Evolutionary conservation across 2,888 invertebrate genomes (phyloP).

Genomic region (Lasioglossum oenotherae): DNA sequence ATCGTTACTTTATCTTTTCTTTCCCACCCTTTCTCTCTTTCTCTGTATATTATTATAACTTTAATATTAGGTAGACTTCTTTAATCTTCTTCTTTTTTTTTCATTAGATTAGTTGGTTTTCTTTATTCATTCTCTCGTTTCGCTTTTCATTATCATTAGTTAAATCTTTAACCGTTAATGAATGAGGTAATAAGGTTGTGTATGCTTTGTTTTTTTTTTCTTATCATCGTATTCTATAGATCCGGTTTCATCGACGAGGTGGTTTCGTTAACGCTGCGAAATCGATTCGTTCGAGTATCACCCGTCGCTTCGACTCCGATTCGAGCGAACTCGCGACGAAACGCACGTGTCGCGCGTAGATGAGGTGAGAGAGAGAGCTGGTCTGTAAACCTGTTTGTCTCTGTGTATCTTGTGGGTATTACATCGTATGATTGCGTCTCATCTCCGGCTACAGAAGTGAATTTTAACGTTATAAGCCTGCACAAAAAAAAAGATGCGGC

Average conservation of each 20-base stretch:
- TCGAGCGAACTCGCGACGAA: conserved; percentile 42
- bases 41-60: conserved; percentile 83
- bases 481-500: conserved; percentile 10
- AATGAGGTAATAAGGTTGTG: conserved; percentile 84
- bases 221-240: conserved; percentile 60
- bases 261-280: conserved; percentile 70
- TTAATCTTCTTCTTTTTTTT: conserved; percentile 63
- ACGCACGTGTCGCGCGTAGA: conserved; percentile 59
- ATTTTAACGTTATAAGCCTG: conserved; percentile 19
- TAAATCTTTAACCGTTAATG: conserved; percentile 83
- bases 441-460: conserved; percentile 3
- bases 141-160: conserved; percentile 77
- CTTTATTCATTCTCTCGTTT: conserved; percentile 70
- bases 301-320: conserved; percentile 63
- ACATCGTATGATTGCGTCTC: neutral
- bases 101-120: conserved; percentile 77
- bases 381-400: neutral
- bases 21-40: conserved; percentile 28
- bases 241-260: conserved; percentile 74
- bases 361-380: conserved; percentile 52
- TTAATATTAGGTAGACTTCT: conserved; percentile 83
- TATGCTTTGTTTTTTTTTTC: conserved; percentile 75
- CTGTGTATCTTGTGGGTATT: neutral
- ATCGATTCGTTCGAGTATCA: conserved; percentile 63
- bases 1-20: conserved; percentile 78